A percentile compares a stretch with the other conserved stretches of the same genome.
Evolutionary conservation across 2,797 vertebrate species (phyloP).

Genomic region (Sebastes kiyomatsui): DNA sequence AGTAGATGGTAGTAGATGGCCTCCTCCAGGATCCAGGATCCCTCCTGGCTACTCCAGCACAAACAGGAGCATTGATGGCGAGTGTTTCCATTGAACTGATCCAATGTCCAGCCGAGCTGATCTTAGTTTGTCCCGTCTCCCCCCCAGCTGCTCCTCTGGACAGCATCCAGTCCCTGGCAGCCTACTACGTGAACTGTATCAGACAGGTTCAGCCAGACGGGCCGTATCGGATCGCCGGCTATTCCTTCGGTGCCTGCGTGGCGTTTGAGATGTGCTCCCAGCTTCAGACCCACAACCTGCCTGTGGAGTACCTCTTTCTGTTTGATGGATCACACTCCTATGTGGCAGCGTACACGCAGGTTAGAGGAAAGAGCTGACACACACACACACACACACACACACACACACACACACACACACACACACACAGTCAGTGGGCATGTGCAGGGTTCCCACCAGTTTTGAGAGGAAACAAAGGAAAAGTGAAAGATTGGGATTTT

Average conservation of each 20-base stretch:
- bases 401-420: not conserved
- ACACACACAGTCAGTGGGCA: not conserved
- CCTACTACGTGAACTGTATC: slow-evolving; percentile 90
- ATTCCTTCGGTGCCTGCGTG: slow-evolving; percentile 97
- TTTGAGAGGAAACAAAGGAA: not conserved
- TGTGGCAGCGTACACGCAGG: slow-evolving; percentile 95
- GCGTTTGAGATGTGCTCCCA: slow-evolving; percentile 98
- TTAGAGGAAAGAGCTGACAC: slow-evolving; percentile 55
- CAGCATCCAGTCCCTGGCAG: slow-evolving; percentile 91
- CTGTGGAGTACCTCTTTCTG: slow-evolving; percentile 90
- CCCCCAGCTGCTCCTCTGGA: slow-evolving; percentile 90
- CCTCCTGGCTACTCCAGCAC: too few relatives aligned
- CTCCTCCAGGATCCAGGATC: too few relatives aligned
- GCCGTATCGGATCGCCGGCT: slow-evolving; percentile 93
- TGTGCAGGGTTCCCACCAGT: not conserved
- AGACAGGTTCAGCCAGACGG: slow-evolving; percentile 91
- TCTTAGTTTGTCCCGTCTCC: not conserved
- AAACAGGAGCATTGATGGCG: too few relatives aligned
- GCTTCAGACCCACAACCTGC: slow-evolving; percentile 85
- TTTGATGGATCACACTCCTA: slow-evolving; percentile 95
- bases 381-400: not conserved
- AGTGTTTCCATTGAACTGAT: not conserved
- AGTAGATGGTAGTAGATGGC: not conserved
- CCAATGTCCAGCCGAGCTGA: not conserved
- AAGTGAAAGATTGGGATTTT: not conserved